These are phyloP conservation scores for Apteryx mantelli DNA, from an alignment of 2,113 vertebrate species.

Conservation along the genomic window DNA sequence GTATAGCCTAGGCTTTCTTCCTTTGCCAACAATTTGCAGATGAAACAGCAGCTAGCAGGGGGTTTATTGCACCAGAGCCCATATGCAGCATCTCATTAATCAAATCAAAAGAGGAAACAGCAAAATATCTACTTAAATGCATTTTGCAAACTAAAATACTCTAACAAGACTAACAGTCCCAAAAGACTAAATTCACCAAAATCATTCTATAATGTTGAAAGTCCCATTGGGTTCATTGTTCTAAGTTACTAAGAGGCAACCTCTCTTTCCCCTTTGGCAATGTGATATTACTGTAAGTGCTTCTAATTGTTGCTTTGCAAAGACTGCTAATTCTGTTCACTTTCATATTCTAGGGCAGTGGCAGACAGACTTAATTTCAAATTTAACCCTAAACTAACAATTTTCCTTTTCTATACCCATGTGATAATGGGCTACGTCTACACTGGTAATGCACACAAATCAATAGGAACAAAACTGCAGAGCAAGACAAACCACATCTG, in stretches of 20 bases:
- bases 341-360: background rate
- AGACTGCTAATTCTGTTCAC: background rate
- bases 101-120: background rate
- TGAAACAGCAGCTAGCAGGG: background rate
- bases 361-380: background rate
- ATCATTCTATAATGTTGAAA: background rate
- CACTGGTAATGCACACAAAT: background rate
- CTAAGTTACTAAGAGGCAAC: background rate
- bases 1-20: too few relatives aligned
- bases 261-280: background rate
- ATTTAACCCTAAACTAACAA: background rate
- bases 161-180: background rate
- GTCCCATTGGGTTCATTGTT: background rate
- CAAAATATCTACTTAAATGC: background rate
- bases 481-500: background rate
- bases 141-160: background rate
- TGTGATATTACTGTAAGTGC: background rate
- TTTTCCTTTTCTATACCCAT: background rate
- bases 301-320: background rate
- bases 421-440: fast-evolving
- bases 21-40: background rate
- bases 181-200: background rate
- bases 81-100: fast-evolving
- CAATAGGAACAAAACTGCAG: background rate
- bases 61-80: background rate